Evolutionary conservation across 2,888 invertebrate species (phyloP).

Genomic region (Rotaria macrura): DNA sequence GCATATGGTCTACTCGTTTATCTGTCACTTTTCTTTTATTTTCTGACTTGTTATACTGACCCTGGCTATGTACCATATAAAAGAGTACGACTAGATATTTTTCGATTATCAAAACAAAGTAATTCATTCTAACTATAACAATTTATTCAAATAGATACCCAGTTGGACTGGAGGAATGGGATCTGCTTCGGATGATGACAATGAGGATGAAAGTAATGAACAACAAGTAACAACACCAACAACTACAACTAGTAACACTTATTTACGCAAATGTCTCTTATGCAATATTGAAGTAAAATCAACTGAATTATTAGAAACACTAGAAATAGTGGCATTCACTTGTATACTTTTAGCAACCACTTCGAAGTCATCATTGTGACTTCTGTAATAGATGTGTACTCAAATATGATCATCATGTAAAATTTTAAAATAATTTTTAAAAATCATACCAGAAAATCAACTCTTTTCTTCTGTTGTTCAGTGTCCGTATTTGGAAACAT

Average conservation of each 20-base stretch:
- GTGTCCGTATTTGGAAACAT: constrained; percentile 50
- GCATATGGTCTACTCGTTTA: constrained; percentile 38
- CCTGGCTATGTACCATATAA: constrained; percentile 41
- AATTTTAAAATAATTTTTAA: not conserved
- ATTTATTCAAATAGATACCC: not conserved
- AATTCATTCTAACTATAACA: not conserved
- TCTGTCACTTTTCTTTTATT: constrained; percentile 40
- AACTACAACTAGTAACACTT: constrained; percentile 16
- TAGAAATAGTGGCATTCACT: not conserved
- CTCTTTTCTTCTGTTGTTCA: not conserved
- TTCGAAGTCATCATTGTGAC: constrained; percentile 48
- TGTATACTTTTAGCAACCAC: constrained; percentile 41
- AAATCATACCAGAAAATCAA: too few relatives aligned
- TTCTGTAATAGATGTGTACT: constrained; percentile 47
- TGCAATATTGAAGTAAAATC: constrained; percentile 22
- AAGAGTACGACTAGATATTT: not conserved
- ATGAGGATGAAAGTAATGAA: not conserved
- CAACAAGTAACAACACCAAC: constrained; percentile 24
- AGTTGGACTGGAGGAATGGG: not conserved
- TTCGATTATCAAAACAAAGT: not conserved
- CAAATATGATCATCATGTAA: constrained; percentile 47
- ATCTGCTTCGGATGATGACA: not conserved
- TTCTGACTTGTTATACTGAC: constrained; percentile 40
- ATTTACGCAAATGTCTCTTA: not conserved
- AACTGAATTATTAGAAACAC: not conserved